phyloP scores from a whole-genome alignment of 92 coral and sea anemone species.

The Scolanthus callimorphus region DNA sequence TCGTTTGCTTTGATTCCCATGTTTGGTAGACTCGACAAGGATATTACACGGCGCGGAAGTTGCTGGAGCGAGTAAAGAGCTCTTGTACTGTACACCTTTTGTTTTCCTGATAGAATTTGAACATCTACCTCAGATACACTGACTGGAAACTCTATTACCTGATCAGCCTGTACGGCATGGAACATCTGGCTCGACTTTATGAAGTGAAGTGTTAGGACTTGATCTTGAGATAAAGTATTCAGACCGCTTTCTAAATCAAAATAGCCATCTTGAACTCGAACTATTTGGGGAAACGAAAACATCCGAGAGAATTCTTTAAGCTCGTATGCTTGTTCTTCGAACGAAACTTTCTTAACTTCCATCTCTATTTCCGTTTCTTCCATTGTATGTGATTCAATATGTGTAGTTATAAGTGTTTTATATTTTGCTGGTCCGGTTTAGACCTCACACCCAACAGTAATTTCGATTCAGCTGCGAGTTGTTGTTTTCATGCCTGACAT shows the following conservation, averaged over 20 bases:
- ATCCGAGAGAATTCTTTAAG: constrained; percentile 10
- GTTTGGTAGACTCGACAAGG: constrained; percentile 8
- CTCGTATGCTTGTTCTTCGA: too few relatives aligned
- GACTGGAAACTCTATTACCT: constrained; percentile 10
- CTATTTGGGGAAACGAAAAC: constrained; percentile 23
- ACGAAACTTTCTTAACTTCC: too few relatives aligned
- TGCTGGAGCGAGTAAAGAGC: constrained; percentile 3
- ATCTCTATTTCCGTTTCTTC: too few relatives aligned
- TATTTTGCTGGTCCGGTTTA: too few relatives aligned
- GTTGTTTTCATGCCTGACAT: too few relatives aligned
- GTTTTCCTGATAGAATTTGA: too few relatives aligned
- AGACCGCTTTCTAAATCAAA: constrained; percentile 18
- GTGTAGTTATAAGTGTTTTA: too few relatives aligned
- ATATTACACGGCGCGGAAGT: neutral
- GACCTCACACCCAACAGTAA: too few relatives aligned
- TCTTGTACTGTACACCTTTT: too few relatives aligned
- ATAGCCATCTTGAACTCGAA: constrained; percentile 29
- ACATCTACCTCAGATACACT: too few relatives aligned
- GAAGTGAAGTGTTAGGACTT: constrained; percentile 17
- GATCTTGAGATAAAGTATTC: constrained; percentile 25
- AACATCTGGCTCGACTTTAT: constrained; percentile 15
- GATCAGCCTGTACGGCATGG: neutral
- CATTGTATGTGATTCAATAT: too few relatives aligned
- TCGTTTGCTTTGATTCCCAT: constrained; percentile 24
- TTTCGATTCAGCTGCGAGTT: too few relatives aligned